phyloP scores from a whole-genome alignment of 2,113 vertebrate genomes.

The Xenus cinereus region DNA sequence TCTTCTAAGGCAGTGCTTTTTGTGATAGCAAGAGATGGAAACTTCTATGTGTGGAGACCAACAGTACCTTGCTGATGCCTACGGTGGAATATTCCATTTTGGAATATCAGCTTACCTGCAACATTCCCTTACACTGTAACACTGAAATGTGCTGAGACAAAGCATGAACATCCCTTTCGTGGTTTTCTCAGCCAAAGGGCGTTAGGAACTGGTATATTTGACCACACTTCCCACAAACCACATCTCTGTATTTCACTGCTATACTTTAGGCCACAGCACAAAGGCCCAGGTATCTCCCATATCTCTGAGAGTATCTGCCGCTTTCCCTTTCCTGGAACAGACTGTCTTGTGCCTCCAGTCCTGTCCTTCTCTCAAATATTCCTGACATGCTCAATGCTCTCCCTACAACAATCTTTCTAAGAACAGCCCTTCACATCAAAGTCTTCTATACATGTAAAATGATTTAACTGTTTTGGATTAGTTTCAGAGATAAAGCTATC shows the following conservation, averaged over 20 bases:
- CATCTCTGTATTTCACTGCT: not conserved
- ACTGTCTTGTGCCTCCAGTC: not conserved
- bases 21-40: not conserved
- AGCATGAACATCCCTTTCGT: not conserved
- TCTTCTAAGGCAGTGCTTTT: not conserved
- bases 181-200: not conserved
- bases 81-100: not conserved
- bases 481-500: not conserved
- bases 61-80: not conserved
- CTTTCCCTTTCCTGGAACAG: not conserved
- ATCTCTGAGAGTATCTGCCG: not conserved
- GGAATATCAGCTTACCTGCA: not conserved
- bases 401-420: not conserved
- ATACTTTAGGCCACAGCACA: not conserved
- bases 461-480: not conserved
- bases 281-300: not conserved
- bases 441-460: not conserved
- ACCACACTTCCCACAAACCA: not conserved
- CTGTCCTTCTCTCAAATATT: not conserved
- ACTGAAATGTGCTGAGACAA: not conserved
- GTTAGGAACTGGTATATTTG: not conserved
- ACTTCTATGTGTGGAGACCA: not conserved
- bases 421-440: not conserved
- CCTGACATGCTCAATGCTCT: not conserved
- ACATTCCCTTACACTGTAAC: not conserved